Evolutionary conservation across 2,797 vertebrate species (phyloP).

Genomic region (Centroberyx gerrardi): DNA sequence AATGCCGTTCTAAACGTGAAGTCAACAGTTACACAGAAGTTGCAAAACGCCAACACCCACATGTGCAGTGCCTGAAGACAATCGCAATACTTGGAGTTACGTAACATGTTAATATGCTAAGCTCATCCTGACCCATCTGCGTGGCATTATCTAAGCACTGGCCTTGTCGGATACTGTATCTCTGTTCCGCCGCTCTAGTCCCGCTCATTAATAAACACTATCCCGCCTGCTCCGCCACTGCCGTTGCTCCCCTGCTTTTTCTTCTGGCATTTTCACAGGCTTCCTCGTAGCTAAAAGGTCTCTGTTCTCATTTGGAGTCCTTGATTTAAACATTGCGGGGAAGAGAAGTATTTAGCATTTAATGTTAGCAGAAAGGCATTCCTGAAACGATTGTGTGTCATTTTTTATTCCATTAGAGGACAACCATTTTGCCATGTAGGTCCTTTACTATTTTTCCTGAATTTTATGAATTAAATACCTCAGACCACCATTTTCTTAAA

Average conservation of each 20-base stretch:
- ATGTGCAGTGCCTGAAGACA: slow-evolving; percentile 47
- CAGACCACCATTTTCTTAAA: background rate
- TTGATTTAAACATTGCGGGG: slow-evolving; percentile 1
- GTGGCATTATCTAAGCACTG: slow-evolving; percentile 67
- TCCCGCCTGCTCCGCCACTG: slow-evolving; percentile 27
- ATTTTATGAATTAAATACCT: background rate
- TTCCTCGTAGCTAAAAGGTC: slow-evolving; percentile 34
- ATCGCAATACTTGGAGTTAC: slow-evolving; percentile 57
- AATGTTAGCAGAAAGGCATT: slow-evolving; percentile 24
- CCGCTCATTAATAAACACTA: slow-evolving; percentile 64
- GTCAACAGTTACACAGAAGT: slow-evolving; percentile 9
- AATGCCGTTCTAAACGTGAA: background rate
- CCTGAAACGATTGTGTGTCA: background rate
- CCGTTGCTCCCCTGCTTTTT: slow-evolving; percentile 40
- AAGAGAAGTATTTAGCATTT: slow-evolving; percentile 31
- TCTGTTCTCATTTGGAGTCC: slow-evolving; percentile 19
- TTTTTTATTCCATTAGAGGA: slow-evolving; percentile 36
- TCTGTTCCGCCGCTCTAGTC: slow-evolving; percentile 35
- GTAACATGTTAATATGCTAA: slow-evolving; percentile 75
- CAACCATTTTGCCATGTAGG: background rate
- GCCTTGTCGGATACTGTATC: slow-evolving; percentile 56
- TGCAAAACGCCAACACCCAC: slow-evolving; percentile 44
- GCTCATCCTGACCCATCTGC: slow-evolving; percentile 71
- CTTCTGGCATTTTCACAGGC: slow-evolving; percentile 49
- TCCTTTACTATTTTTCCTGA: slow-evolving; percentile 6